Evolutionary conservation across 2,888 invertebrate species (phyloP).

Genomic region (Clistopyga incitator): DNA sequence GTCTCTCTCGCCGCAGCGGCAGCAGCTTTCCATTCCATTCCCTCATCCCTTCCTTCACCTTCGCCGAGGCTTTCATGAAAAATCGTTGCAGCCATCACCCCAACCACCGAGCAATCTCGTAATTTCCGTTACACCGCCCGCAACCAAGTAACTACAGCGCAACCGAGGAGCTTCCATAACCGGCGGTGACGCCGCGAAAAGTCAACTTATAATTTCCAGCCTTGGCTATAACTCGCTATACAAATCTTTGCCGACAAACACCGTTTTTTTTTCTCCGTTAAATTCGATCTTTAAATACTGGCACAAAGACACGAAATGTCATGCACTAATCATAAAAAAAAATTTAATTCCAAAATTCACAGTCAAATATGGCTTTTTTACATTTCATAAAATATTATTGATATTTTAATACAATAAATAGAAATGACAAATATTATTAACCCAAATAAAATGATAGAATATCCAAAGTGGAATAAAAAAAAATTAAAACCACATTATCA

Average conservation of each 20-base stretch:
- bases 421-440: no score
- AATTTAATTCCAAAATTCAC: no score
- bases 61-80: conserved; percentile 46
- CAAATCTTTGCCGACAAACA: not conserved
- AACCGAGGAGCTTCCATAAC: conserved; percentile 41
- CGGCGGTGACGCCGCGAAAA: conserved; percentile 29
- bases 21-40: conserved; percentile 50
- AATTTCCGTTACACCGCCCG: conserved; percentile 69
- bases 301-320: no score
- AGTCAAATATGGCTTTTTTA: no score
- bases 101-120: conserved; percentile 71
- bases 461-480: no score
- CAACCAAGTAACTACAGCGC: conserved; percentile 29
- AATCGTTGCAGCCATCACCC: conserved; percentile 62
- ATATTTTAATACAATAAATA: no score
- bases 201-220: conserved; percentile 53
- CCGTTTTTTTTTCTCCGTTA: not conserved
- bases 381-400: no score
- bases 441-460: no score
- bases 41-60: conserved; percentile 38
- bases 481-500: no score
- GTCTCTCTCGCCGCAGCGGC: conserved; percentile 3
- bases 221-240: conserved; percentile 26
- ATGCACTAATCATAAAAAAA: no score
- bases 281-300: not conserved